These are phyloP conservation scores for Syritta pipiens DNA, from an alignment of 2,888 invertebrate species.

Conservation along the genomic window DNA sequence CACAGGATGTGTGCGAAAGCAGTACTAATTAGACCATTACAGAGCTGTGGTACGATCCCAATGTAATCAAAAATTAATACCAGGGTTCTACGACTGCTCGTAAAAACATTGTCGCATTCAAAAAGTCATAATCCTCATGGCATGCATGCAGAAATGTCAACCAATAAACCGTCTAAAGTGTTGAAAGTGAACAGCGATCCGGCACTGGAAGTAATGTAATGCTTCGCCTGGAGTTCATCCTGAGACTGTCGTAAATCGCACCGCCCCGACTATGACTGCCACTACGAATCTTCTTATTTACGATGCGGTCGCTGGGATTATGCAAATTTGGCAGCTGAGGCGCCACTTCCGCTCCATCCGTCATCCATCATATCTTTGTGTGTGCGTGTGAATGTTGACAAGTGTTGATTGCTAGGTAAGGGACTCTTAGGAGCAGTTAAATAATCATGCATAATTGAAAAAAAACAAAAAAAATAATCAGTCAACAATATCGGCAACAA, in stretches of 20 bases:
- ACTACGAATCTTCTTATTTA: constrained; percentile 32
- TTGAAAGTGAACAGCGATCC: constrained; percentile 20
- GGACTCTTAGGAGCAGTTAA: constrained; percentile 43
- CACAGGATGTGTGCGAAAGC: constrained; percentile 35
- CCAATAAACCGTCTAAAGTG: constrained; percentile 46
- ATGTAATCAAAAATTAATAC: constrained; percentile 66
- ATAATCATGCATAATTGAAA: constrained; percentile 62
- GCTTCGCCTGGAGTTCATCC: constrained; percentile 33
- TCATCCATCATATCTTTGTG: constrained; percentile 5
- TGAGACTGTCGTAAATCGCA: constrained; percentile 44
- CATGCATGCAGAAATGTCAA: constrained; percentile 62
- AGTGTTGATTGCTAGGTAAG: constrained; percentile 48
- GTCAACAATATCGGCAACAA: constrained; percentile 33
- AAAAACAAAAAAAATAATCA: constrained; percentile 22
- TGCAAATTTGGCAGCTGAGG: constrained; percentile 53
- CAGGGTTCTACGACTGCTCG: constrained; percentile 46
- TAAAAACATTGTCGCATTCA: constrained; percentile 68
- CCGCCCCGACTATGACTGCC: neutral
- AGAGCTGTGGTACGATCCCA: constrained; percentile 33
- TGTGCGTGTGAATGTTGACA: constrained; percentile 7
- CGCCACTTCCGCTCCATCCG: constrained; percentile 35
- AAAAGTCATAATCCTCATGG: constrained; percentile 44
- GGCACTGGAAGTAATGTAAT: constrained; percentile 27
- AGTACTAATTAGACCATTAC: constrained; percentile 62
- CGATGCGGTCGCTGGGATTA: constrained; percentile 48